Evolutionary conservation across 2,797 vertebrate species (phyloP).

Genomic region (Spondyliosoma cantharus): DNA sequence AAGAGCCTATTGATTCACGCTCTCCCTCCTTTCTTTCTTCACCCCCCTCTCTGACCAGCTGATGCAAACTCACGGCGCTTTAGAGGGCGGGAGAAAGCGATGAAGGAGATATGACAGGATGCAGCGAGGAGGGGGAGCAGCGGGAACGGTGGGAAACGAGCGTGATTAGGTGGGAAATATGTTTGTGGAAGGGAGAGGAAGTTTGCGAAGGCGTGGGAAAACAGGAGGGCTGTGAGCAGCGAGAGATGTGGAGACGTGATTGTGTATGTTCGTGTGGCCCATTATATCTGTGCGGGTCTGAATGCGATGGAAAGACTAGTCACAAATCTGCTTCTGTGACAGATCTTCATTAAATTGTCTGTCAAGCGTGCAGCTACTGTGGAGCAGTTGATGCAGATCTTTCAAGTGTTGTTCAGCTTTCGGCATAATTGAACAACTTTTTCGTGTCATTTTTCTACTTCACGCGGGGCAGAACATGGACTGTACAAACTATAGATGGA

Average conservation of each 20-base stretch:
- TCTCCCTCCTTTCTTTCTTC: constrained; percentile 43
- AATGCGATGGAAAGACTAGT: neutral
- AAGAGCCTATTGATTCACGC: constrained; percentile 77
- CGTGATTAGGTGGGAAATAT: constrained; percentile 24
- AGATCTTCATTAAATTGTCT: neutral
- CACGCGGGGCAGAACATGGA: neutral
- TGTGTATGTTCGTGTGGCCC: constrained; percentile 9
- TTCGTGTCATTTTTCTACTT: neutral
- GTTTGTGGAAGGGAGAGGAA: constrained; percentile 15
- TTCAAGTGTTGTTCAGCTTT: too few relatives aligned
- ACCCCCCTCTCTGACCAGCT: constrained; percentile 52
- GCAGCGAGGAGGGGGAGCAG: neutral
- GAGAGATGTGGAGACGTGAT: neutral
- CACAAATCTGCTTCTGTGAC: neutral
- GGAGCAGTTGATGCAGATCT: too few relatives aligned
- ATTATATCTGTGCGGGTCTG: neutral
- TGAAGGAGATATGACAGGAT: constrained; percentile 13
- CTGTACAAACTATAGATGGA: neutral
- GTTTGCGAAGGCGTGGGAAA: constrained; percentile 34
- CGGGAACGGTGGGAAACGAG: constrained; percentile 13
- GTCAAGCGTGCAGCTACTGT: neutral
- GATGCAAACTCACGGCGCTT: constrained; percentile 50
- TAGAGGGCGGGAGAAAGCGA: constrained; percentile 18
- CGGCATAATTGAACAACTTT: neutral
- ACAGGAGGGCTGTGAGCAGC: neutral